A percentile compares a stretch with the other conserved stretches of the same genome.
phyloP scores from a whole-genome alignment of 1,140 invertebrate genomes.

The Zaprionus inermis region DNA sequence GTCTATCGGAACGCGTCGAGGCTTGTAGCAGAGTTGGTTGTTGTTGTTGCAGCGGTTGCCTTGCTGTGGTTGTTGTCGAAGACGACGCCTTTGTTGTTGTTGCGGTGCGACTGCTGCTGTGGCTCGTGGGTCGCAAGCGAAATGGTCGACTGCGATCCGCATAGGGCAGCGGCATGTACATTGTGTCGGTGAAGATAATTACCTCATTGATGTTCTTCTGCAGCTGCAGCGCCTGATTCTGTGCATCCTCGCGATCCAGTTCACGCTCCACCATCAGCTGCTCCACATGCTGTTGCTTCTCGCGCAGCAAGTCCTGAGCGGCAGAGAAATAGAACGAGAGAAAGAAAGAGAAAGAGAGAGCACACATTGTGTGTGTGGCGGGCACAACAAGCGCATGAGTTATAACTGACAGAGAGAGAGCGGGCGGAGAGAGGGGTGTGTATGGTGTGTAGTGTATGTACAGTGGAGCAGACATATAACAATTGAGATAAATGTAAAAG shows the following conservation, averaged over 20 bases:
- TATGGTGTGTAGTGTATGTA: slow-evolving; percentile 28
- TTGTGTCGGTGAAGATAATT: slow-evolving; percentile 83
- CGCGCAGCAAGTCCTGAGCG: slow-evolving; percentile 92
- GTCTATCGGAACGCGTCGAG: slow-evolving; percentile 40
- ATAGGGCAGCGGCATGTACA: slow-evolving; percentile 76
- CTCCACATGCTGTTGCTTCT: slow-evolving; percentile 97
- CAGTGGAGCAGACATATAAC: slow-evolving; percentile 32
- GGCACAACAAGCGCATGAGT: slow-evolving; percentile 65
- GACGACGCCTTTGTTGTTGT: slow-evolving; percentile 18
- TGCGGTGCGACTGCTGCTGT: slow-evolving; percentile 40
- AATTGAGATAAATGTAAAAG: slow-evolving; percentile 1
- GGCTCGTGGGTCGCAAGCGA: slow-evolving; percentile 43
- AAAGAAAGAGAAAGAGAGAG: slow-evolving; percentile 24
- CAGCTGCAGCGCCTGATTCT: slow-evolving; percentile 85
- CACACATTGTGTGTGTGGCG: slow-evolving; percentile 28
- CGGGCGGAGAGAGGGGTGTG: slow-evolving; percentile 1
- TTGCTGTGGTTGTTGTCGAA: slow-evolving; percentile 31
- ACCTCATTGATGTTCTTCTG: slow-evolving; percentile 84
- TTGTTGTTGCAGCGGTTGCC: slow-evolving; percentile 44
- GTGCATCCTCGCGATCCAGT: slow-evolving; percentile 92
- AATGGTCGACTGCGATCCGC: slow-evolving; percentile 68
- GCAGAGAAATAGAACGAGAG: not conserved
- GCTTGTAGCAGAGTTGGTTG: slow-evolving; percentile 10
- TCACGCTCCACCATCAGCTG: slow-evolving; percentile 95
- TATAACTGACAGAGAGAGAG: slow-evolving; percentile 34